Conservation (phyloP, 2,888 invertebrate genomes). For the Leptinotarsa peninsularis region DNA sequence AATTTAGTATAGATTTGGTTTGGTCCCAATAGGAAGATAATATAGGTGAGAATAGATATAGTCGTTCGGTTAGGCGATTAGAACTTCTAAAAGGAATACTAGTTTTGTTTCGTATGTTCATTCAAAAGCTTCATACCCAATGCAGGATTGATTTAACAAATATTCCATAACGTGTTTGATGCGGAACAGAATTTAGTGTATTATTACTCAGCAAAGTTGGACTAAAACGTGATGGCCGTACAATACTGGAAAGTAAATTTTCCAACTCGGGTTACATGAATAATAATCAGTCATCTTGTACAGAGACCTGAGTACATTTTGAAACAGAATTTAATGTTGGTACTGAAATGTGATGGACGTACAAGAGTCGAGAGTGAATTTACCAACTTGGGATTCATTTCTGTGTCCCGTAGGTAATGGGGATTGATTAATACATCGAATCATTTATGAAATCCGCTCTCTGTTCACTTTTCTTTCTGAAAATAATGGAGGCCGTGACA, state of each 20-base stretch:
- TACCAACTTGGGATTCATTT: not conserved
- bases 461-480: not conserved
- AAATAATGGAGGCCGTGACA: not conserved
- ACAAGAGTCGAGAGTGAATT: not conserved
- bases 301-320: too few relatives aligned
- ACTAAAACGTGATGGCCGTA: not conserved
- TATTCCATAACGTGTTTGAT: too few relatives aligned
- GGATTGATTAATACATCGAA: not conserved
- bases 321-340: not conserved
- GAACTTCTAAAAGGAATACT: too few relatives aligned
- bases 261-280: not conserved
- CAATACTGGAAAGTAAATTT: not conserved
- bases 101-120: too few relatives aligned
- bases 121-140: too few relatives aligned
- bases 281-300: too few relatives aligned
- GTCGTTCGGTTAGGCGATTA: too few relatives aligned
- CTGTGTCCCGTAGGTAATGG: not conserved
- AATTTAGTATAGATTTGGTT: too few relatives aligned
- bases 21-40: too few relatives aligned
- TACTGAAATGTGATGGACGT: not conserved
- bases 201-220: not conserved
- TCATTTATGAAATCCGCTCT: not conserved
- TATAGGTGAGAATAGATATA: too few relatives aligned
- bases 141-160: too few relatives aligned
- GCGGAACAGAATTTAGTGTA: not conserved